Conservation (phyloP, 1,140 invertebrate genomes). For the silkworm (Bombyx mori) region ASM3026992v2 NC_085116.1:15620001-15620500, state of each 20-base stretch:
- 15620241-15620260: slow-evolving; percentile 34
- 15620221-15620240: slow-evolving; percentile 35
- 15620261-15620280: slow-evolving; percentile 22
- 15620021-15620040: background rate
- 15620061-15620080: slow-evolving; percentile 4
- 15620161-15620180: slow-evolving; percentile 51
- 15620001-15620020: slow-evolving; percentile 43
- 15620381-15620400: slow-evolving; percentile 57
- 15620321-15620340: slow-evolving; percentile 18
- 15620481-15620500: slow-evolving; percentile 45
- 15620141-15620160: slow-evolving; percentile 69
- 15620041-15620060: slow-evolving; percentile 8
- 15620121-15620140: slow-evolving; percentile 52
- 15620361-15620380: slow-evolving; percentile 62
- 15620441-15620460: slow-evolving; percentile 65
- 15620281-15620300: slow-evolving; percentile 37
- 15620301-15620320: slow-evolving; percentile 21
- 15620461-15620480: slow-evolving; percentile 35
- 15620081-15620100: slow-evolving; percentile 18
- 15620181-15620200: slow-evolving; percentile 53
- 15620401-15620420: slow-evolving; percentile 45
- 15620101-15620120: slow-evolving; percentile 39
- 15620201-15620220: slow-evolving; percentile 39
- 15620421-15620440: slow-evolving; percentile 41
- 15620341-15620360: slow-evolving; percentile 51